These are phyloP conservation scores for Dolichoris vasculosae DNA, from an alignment of 1,140 invertebrate genomes.

Conservation along the genomic window DNA sequence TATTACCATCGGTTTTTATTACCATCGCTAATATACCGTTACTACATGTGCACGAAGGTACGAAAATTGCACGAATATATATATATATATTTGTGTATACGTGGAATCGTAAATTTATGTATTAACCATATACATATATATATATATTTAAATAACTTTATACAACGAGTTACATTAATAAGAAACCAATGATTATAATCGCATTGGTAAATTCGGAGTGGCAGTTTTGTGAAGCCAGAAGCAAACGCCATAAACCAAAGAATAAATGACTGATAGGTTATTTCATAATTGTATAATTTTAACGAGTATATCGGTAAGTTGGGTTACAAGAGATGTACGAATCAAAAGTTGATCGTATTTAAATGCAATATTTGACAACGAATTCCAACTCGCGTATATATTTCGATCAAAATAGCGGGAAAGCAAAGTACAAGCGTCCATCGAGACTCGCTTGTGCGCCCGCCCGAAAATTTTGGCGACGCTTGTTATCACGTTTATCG, in stretches of 20 bases:
- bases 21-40: too few relatives aligned
- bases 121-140: too few relatives aligned
- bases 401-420: slow-evolving; percentile 6
- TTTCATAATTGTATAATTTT: background rate
- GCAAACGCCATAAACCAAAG: slow-evolving; percentile 33
- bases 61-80: too few relatives aligned
- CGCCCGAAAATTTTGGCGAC: background rate
- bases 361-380: background rate
- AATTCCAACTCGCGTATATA: background rate
- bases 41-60: too few relatives aligned
- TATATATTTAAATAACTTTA: too few relatives aligned
- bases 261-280: slow-evolving; percentile 1
- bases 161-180: too few relatives aligned
- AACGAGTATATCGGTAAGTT: background rate
- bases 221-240: background rate
- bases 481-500: background rate
- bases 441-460: background rate
- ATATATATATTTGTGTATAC: background rate
- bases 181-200: too few relatives aligned
- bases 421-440: background rate
- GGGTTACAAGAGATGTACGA: background rate
- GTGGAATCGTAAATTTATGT: background rate
- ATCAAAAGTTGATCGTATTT: background rate
- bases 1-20: too few relatives aligned
- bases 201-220: background rate